Base-by-base conservation (phyloP, 2,113 vertebrate species). In the Hipposideros armiger region DNA sequence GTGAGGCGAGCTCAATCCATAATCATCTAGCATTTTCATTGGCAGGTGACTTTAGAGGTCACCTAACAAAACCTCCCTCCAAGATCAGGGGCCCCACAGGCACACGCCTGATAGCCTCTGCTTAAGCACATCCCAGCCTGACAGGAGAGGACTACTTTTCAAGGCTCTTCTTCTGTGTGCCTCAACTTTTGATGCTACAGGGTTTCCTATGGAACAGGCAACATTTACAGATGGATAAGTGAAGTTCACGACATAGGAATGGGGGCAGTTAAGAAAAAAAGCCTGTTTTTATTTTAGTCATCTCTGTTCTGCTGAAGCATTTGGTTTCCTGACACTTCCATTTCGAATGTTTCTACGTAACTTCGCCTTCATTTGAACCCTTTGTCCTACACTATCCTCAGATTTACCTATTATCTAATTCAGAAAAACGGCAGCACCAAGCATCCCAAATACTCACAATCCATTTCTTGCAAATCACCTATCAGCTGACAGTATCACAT, bases 401-500 rank as follows among this genome's bases (percentile, higher is more conserved):
- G n/a, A 87, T 52, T 84, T 69, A 60, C 20, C 9, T 60, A 64
- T 30, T 74, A 58, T 62, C n/a, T 78, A 58, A 66, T n/a, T 81
- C 84, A 36, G 45, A 94, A 73, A n/a, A 96, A 78, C 3, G 40
- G 58, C 16, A 78, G 67, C 50, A 67, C 32, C 91, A 22, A 62
- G 89, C 90, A 64, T 50, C 82, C 86, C 91, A 96, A 81, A 77
- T 60, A 26, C n/a, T 62, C 45, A 28, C 14, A 60, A 94, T 40
- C 54, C 69, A 86, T 69, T 87, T 77, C 88, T 90, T 78, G n/a
- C 24, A 90, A 69, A 42, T 87, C 78, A 36, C 17, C 50, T 26
- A 14, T 28, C 47, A 50, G 32, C 28, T 45, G 2, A 90, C 6
- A 52, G n/a, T 4, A 30, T 17, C 9, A 17, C 42, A 76, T 40